Conservation (phyloP, 2,888 invertebrate genomes). For the Scaptomyza flava region DNA sequence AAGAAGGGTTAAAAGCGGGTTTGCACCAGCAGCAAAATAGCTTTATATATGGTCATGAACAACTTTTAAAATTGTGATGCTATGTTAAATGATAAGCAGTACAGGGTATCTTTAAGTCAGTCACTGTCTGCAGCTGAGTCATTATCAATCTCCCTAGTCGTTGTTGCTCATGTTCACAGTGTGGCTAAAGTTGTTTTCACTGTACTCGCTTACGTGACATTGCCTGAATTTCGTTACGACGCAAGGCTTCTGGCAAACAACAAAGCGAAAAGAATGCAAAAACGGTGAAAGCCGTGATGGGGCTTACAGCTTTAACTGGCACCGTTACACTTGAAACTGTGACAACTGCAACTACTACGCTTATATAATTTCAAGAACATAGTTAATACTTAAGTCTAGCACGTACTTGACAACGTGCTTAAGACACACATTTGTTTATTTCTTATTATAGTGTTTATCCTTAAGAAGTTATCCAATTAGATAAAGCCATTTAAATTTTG, state of each 20-base stretch:
- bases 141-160: not conserved
- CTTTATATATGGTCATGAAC: no score
- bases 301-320: slow-evolving; percentile 4
- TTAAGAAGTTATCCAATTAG: not conserved
- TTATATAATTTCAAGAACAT: slow-evolving; percentile 3
- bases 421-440: not conserved
- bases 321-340: slow-evolving; percentile 13
- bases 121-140: not conserved
- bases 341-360: not conserved
- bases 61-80: no score
- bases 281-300: not conserved
- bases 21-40: no score
- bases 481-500: not conserved
- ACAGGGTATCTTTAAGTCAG: slow-evolving; percentile 1
- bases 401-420: not conserved
- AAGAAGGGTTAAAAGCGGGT: no score
- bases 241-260: slow-evolving; percentile 2
- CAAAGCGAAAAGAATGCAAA: not conserved
- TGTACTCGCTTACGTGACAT: slow-evolving; percentile 42
- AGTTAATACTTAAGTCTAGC: slow-evolving; percentile 27
- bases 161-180: slow-evolving; percentile 30
- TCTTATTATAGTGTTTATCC: not conserved
- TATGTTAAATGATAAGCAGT: no score
- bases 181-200: slow-evolving; percentile 8
- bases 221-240: slow-evolving; percentile 24